Conservation (phyloP, 35 echinoderm and acorn worm species). For the Strongylocentrotus purpuratus region DNA sequence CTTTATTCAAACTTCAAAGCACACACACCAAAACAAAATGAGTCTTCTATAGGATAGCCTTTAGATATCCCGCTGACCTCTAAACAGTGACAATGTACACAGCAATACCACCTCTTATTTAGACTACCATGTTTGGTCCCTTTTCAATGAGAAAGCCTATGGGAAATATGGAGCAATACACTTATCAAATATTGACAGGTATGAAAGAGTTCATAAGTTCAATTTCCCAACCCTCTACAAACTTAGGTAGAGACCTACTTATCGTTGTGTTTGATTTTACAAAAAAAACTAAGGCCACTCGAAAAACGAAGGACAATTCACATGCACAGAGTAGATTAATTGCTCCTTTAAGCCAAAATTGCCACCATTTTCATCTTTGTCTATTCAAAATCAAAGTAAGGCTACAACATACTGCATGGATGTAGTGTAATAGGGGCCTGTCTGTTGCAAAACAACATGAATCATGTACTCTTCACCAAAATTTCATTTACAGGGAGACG, state of each 20-base stretch:
- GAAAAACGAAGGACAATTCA: background rate
- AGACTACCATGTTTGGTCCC: background rate
- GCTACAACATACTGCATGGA: background rate
- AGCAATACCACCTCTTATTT: background rate
- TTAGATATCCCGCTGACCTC: background rate
- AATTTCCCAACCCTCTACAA: background rate
- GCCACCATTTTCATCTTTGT: background rate
- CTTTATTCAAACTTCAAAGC: background rate
- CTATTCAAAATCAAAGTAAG: background rate
- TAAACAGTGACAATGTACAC: background rate
- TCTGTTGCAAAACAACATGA: background rate
- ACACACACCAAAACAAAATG: background rate
- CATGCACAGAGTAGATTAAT: background rate
- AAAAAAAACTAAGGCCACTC: background rate
- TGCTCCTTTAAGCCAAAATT: background rate
- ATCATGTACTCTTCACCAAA: background rate
- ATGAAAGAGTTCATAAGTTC: background rate
- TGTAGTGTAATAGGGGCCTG: background rate
- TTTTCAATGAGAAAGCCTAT: background rate
- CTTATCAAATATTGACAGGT: background rate
- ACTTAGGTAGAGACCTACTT: background rate
- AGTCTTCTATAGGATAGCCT: background rate
- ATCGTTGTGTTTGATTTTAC: background rate
- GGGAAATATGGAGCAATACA: background rate
- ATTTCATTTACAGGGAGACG: background rate